Percentiles rank a stretch among this genome's conserved stretches.
Conservation (phyloP, 2,888 invertebrate genomes). For the Cantharis nigra region DNA sequence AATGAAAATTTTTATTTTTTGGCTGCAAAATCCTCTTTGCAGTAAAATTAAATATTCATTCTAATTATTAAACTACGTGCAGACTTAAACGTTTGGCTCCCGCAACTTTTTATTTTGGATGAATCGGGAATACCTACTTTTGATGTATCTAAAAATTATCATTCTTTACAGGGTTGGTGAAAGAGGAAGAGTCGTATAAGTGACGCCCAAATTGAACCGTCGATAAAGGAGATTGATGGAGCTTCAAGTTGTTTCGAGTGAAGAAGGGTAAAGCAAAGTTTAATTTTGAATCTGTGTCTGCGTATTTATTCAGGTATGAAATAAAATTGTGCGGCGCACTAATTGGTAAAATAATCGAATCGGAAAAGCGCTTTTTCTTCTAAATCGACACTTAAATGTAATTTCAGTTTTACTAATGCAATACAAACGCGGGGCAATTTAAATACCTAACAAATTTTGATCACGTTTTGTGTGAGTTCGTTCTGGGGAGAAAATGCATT, state of each 20-base stretch:
- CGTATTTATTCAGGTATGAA: slow-evolving; percentile 14
- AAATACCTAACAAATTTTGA: background rate
- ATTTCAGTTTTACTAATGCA: background rate
- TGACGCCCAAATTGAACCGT: slow-evolving; percentile 27
- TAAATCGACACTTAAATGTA: background rate
- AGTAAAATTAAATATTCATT: background rate
- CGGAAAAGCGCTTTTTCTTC: background rate
- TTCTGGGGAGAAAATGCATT: background rate
- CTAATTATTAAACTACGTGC: background rate
- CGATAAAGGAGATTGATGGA: slow-evolving; percentile 15
- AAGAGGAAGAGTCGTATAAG: background rate
- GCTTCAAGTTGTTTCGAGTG: slow-evolving; percentile 3
- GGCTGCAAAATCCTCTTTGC: background rate
- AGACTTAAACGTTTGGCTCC: background rate
- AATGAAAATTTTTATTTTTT: background rate
- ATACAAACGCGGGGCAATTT: background rate
- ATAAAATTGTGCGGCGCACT: slow-evolving; percentile 9
- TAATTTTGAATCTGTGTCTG: slow-evolving; percentile 15
- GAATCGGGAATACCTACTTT: background rate
- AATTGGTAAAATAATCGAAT: background rate
- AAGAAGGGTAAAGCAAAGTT: slow-evolving; percentile 8
- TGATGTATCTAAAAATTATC: background rate
- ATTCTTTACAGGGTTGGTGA: background rate
- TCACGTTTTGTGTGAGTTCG: background rate
- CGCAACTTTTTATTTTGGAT: background rate